Evolutionary conservation across 2,113 vertebrate species (phyloP).

Genomic region (Pristiophorus japonicus): DNA sequence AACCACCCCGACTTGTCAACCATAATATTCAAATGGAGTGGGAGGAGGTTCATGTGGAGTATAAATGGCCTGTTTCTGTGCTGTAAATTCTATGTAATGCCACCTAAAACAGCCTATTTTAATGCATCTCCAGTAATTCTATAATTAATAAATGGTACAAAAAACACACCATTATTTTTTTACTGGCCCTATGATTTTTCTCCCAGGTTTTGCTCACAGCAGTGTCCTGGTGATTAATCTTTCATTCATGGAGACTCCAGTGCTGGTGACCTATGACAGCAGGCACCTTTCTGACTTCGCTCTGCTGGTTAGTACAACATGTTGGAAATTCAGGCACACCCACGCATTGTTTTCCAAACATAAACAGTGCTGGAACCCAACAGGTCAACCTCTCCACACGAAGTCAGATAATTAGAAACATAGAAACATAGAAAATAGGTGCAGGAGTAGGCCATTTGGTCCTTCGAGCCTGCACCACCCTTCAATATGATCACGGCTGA

Average conservation of each 20-base stretch:
- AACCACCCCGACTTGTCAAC: not conserved
- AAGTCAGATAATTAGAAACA: not conserved
- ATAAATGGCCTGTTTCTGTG: not conserved
- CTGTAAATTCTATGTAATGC: not conserved
- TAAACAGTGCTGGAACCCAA: not conserved
- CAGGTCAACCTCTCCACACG: not conserved
- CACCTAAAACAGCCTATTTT: not conserved
- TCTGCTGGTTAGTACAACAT: not conserved
- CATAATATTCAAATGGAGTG: not conserved
- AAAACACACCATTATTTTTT: not conserved
- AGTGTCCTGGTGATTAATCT: not conserved
- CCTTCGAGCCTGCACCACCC: no score
- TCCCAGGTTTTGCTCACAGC: not conserved
- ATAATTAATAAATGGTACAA: not conserved
- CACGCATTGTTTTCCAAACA: not conserved
- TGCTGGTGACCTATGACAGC: not conserved
- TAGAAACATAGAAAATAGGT: no score
- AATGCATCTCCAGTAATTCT: not conserved
- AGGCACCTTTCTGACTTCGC: not conserved
- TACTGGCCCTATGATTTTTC: not conserved
- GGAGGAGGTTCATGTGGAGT: not conserved
- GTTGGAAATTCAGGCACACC: no score
- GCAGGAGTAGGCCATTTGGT: no score
- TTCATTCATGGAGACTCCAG: not conserved
- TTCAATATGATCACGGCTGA: no score